phyloP scores from a whole-genome alignment of 1,140 invertebrate species.

The Drosophila sulfurigaster region DNA sequence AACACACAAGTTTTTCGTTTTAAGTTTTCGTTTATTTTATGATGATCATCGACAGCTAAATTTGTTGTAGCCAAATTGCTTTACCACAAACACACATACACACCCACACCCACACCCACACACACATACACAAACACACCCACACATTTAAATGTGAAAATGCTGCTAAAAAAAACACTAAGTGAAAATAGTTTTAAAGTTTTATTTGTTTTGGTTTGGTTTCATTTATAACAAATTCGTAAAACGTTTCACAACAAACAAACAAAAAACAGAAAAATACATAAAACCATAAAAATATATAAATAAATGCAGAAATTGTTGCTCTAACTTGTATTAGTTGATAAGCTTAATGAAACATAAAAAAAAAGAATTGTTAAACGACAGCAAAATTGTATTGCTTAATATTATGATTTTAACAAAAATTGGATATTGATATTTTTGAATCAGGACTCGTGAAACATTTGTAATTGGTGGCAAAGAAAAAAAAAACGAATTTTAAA shows the following conservation, averaged over 20 bases:
- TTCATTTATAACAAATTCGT: conserved; percentile 50
- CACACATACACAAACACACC: conserved; percentile 13
- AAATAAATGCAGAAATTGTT: conserved; percentile 30
- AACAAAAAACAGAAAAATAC: conserved; percentile 8
- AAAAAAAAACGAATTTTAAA: conserved; percentile 13
- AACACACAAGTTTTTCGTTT: conserved; percentile 27
- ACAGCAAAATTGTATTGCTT: conserved; percentile 19
- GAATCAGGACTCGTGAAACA: conserved; percentile 29
- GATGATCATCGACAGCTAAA: conserved; percentile 34
- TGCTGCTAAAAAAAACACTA: conserved; percentile 50
- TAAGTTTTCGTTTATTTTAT: conserved; percentile 38
- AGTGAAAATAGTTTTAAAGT: conserved; percentile 21
- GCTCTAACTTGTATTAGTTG: conserved; percentile 64
- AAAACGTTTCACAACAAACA: conserved; percentile 42
- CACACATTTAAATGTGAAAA: conserved; percentile 55
- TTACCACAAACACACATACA: conserved; percentile 47
- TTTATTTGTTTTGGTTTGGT: conserved; percentile 70
- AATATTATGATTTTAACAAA: conserved; percentile 53
- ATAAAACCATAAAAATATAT: not conserved
- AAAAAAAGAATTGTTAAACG: conserved; percentile 51
- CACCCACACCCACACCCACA: conserved; percentile 16
- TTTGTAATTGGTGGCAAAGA: conserved; percentile 38
- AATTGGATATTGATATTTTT: conserved; percentile 58
- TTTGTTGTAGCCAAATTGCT: conserved; percentile 53
- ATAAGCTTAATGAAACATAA: conserved; percentile 35